Conservation (phyloP, 23 tunicate species). For the Diplosoma virens region DNA sequence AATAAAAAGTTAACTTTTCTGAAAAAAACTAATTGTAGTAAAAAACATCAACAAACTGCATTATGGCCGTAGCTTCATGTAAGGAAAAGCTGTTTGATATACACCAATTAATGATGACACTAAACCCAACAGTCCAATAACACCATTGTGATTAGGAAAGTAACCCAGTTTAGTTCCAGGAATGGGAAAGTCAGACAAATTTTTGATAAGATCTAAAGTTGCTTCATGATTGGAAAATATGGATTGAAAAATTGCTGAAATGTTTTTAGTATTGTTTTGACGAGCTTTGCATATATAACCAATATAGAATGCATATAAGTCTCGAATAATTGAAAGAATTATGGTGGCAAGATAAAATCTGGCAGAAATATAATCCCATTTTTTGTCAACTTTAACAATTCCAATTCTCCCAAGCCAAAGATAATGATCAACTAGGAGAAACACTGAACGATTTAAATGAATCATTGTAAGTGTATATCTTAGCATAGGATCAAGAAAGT, state of each 20-base stretch:
- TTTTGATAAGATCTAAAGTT: conserved; percentile 59
- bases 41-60: too few relatives aligned
- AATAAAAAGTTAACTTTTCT: too few relatives aligned
- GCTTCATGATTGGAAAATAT: conserved; percentile 41
- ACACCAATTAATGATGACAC: conserved; percentile 70
- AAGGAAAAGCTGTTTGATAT: conserved; percentile 63
- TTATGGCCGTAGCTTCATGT: conserved; percentile 60
- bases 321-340: conserved; percentile 40
- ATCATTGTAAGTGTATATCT: conserved; percentile 50
- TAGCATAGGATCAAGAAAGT: conserved; percentile 54
- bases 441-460: conserved; percentile 58
- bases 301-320: conserved; percentile 49
- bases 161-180: conserved; percentile 81
- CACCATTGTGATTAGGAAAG: conserved; percentile 63
- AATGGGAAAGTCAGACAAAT: conserved; percentile 70
- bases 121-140: conserved; percentile 72
- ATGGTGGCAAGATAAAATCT: conserved; percentile 61
- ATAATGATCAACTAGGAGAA: conserved; percentile 71
- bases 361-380: conserved; percentile 57
- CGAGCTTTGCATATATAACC: conserved; percentile 14
- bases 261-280: background rate
- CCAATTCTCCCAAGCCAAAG: conserved; percentile 90
- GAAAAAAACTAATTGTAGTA: too few relatives aligned
- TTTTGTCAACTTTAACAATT: conserved; percentile 49
- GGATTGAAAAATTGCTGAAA: background rate